Conservation (phyloP, 92 coral and sea anemone genomes). For the Heliopora coerulea region DNA sequence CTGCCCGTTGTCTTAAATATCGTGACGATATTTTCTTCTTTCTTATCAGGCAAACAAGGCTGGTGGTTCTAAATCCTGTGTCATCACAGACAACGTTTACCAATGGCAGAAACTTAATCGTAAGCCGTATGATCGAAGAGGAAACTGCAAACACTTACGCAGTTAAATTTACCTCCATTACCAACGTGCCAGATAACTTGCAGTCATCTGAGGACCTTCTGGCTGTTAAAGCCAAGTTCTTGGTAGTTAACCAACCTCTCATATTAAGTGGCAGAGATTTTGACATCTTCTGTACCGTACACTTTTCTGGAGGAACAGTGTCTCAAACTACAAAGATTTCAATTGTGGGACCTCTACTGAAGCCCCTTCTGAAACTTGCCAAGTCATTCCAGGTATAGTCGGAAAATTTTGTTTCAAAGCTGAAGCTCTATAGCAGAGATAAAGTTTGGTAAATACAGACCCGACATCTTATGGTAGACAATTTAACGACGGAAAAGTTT, state of each 20-base stretch:
- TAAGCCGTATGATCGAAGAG: neutral
- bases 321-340: slow-evolving; percentile 46
- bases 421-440: too few relatives aligned
- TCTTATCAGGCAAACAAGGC: slow-evolving; percentile 2
- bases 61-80: slow-evolving; percentile 5
- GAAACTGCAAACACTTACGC: neutral
- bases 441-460: too few relatives aligned
- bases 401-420: neutral
- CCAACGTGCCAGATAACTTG: slow-evolving; percentile 63
- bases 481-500: too few relatives aligned
- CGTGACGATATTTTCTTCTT: neutral
- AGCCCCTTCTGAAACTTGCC: slow-evolving; percentile 67
- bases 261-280: slow-evolving; percentile 76
- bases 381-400: slow-evolving; percentile 68
- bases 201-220: slow-evolving; percentile 56
- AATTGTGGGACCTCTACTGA: slow-evolving; percentile 72
- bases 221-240: slow-evolving; percentile 56
- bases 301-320: slow-evolving; percentile 58
- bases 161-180: slow-evolving; percentile 56
- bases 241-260: slow-evolving; percentile 65
- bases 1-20: neutral
- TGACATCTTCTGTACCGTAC: slow-evolving; percentile 42
- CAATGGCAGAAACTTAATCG: slow-evolving; percentile 1
- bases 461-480: too few relatives aligned
- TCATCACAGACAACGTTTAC: slow-evolving; percentile 3